These are phyloP conservation scores for Hippocampus barbouri DNA, from an alignment of 2,113 vertebrate genomes.

Conservation along the genomic window DNA sequence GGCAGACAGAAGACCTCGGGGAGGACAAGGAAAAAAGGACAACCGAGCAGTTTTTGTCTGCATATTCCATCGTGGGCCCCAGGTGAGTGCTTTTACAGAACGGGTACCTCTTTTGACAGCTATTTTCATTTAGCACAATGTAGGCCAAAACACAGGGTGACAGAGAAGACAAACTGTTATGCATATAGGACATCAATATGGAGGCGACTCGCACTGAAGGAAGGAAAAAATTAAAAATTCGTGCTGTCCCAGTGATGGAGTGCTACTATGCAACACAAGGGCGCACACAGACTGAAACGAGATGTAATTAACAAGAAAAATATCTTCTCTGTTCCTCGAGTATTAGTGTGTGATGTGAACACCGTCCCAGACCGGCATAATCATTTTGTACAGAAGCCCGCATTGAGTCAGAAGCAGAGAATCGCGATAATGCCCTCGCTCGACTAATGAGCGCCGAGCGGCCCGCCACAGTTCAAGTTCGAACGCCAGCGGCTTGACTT, in stretches of 20 bases:
- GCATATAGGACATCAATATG: conserved; percentile 14
- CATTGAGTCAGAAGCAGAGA: conserved; percentile 39
- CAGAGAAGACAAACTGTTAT: conserved; percentile 27
- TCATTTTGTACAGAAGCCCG: conserved; percentile 54
- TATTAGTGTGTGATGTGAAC: conserved; percentile 45
- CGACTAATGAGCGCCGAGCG: conserved; percentile 44
- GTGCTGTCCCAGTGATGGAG: conserved; percentile 31
- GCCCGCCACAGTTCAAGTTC: conserved; percentile 11
- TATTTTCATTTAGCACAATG: conserved; percentile 11
- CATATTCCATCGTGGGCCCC: neutral
- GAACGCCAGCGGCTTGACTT: conserved; percentile 5
- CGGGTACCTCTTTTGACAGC: conserved; percentile 19
- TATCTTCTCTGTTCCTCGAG: conserved; percentile 45
- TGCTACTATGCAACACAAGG: conserved; percentile 30
- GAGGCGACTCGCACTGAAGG: conserved; percentile 8
- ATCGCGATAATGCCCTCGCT: conserved; percentile 42
- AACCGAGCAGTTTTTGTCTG: neutral
- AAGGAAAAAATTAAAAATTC: neutral
- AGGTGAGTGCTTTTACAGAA: conserved; percentile 6
- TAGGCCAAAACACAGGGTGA: conserved; percentile 5
- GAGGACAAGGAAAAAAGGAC: conserved; percentile 10
- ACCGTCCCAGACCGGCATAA: conserved; percentile 39
- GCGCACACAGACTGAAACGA: conserved; percentile 40
- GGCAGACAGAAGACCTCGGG: conserved; percentile 14
- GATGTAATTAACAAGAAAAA: conserved; percentile 68